These are phyloP conservation scores for Numida meleagris DNA, from an alignment of 2,113 vertebrate species.

Conservation along the genomic window DNA sequence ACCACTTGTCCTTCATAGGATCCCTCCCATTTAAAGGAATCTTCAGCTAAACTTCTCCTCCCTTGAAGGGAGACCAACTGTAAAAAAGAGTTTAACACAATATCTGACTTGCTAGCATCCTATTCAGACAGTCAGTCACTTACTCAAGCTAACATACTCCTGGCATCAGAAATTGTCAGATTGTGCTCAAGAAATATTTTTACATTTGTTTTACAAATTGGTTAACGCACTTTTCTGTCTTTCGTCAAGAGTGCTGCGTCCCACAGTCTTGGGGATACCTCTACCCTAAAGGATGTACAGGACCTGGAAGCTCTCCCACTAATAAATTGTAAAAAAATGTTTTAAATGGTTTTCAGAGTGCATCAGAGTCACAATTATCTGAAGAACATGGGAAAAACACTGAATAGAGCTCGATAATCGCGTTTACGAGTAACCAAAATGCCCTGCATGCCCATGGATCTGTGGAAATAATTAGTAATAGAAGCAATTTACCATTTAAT, in stretches of 20 bases:
- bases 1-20: background rate
- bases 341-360: constrained; percentile 38
- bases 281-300: background rate
- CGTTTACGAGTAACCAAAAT: constrained; percentile 61
- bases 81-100: background rate
- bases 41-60: background rate
- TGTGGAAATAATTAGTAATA: constrained; percentile 72
- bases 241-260: background rate
- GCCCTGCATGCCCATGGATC: constrained; percentile 53
- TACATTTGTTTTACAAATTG: background rate
- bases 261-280: background rate
- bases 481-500: constrained; percentile 73
- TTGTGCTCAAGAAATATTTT: constrained; percentile 16
- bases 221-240: constrained; percentile 7
- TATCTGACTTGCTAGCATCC: background rate
- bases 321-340: constrained; percentile 11
- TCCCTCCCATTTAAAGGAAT: background rate
- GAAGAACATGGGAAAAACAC: constrained; percentile 48
- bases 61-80: background rate
- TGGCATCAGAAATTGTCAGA: constrained; percentile 5
- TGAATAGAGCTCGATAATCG: constrained; percentile 22
- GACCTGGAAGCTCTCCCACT: constrained; percentile 29
- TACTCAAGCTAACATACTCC: background rate
- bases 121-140: constrained; percentile 19
- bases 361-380: constrained; percentile 46